Evolutionary conservation across 2,113 vertebrate genomes (phyloP).

Genomic region (Nibea albiflora): DNA sequence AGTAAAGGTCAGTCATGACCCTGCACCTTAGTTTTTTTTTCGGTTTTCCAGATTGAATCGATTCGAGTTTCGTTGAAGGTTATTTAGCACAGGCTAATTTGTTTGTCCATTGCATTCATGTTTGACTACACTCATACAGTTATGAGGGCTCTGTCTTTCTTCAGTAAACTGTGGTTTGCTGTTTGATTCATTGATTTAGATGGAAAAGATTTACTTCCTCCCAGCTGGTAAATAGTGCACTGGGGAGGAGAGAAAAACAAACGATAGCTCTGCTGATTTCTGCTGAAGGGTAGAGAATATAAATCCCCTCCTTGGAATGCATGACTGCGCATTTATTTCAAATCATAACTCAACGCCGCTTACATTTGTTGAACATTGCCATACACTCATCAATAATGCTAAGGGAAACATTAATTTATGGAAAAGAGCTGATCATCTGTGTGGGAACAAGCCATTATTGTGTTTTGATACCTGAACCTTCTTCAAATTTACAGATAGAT

Average conservation of each 20-base stretch:
- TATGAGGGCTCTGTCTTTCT: slow-evolving; percentile 35
- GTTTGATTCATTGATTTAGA: slow-evolving; percentile 78
- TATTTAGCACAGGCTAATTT: slow-evolving; percentile 21
- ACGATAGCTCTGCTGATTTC: slow-evolving; percentile 72
- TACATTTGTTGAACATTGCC: slow-evolving; percentile 66
- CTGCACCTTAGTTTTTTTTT: background rate
- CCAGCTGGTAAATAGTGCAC: slow-evolving; percentile 74
- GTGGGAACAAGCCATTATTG: slow-evolving; percentile 60
- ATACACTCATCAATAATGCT: slow-evolving; percentile 64
- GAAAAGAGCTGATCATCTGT: slow-evolving; percentile 66
- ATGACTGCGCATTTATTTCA: slow-evolving; percentile 72
- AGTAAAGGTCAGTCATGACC: background rate
- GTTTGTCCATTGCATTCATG: slow-evolving; percentile 25
- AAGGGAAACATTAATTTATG: slow-evolving; percentile 64
- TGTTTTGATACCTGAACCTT: slow-evolving; percentile 48
- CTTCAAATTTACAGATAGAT: slow-evolving; percentile 41
- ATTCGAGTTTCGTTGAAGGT: slow-evolving; percentile 1
- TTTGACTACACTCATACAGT: slow-evolving; percentile 28
- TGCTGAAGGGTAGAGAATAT: slow-evolving; percentile 74
- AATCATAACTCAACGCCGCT: slow-evolving; percentile 72
- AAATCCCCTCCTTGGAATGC: slow-evolving; percentile 69
- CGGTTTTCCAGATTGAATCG: background rate
- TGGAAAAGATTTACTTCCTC: slow-evolving; percentile 72
- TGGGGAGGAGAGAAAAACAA: slow-evolving; percentile 71
- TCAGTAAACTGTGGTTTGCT: slow-evolving; percentile 49